Base-by-base conservation (phyloP, 2,113 vertebrate species). In the Fukomys damarensis region DNA sequence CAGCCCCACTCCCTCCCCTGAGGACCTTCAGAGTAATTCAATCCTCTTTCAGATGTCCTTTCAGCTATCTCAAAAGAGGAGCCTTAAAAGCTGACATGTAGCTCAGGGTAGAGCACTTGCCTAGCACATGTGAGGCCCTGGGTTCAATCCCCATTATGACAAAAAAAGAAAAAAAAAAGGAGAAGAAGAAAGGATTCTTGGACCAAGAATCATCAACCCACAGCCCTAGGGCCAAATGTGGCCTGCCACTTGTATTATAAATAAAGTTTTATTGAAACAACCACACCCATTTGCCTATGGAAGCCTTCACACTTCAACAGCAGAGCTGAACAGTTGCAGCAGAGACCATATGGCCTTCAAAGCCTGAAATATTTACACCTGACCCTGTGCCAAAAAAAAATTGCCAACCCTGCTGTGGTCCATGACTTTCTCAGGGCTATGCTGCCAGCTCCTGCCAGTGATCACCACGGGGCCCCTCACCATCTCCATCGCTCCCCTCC, bases 191-290 rank as follows among this genome's bases (percentile, higher is more conserved):
- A 56, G 9, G 19, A 35, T 86, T 20, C 30, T 66, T 2, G 28
- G 54, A 17, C 24, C 38, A 86, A 28, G 49, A 24, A 52, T 89
- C 11, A 88, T 38, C 32, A 93, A 72, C 6, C 52, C 35, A n/a
- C 2, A 74, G 26, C 66, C 30, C 59, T 59, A 10, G 20, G 46
- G 10, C 46, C 52, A 91, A 91, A 77, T 77, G 35, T 86, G 72
- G 72, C 54, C 65, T 84, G 16, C 89, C 2, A 49, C 1, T 26
- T 86, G 22, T 72, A 65, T 81, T 81, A 74, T n/a, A 93, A 85
- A 88, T 72, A 93, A 93, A 88, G 63, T 70, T 91, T 91, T 77
- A 77, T 28, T 85, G 86, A 93, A 91, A 66, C 46, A 77, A 49
- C 5, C 56, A 91, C 1, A 43, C 0, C 28, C 79, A 65, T 26